Conservation (phyloP, 2,797 vertebrate genomes). For the Hapalemur alaotrensis region DNA sequence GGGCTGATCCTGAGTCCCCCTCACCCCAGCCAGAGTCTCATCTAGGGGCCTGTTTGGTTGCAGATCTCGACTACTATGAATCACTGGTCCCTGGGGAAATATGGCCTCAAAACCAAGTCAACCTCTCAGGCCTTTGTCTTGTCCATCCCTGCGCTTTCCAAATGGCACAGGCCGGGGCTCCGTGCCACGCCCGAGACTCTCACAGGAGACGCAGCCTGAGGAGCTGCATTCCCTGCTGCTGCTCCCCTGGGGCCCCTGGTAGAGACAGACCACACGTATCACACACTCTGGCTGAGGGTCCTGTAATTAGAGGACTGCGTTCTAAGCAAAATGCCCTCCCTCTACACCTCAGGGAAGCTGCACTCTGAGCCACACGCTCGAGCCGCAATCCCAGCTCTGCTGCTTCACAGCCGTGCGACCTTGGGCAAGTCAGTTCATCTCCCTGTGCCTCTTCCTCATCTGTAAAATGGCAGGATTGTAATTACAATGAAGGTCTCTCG, state of each 20-base stretch:
- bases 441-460: background rate
- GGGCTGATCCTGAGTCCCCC: background rate
- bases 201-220: background rate
- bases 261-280: background rate
- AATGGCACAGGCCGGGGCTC: background rate
- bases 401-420: background rate
- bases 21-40: background rate
- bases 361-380: background rate
- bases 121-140: background rate
- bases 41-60: background rate
- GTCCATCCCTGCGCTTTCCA: rapidly evolving
- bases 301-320: background rate
- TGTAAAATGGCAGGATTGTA: background rate
- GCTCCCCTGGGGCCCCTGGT: background rate
- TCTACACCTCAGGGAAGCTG: background rate
- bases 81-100: background rate
- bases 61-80: background rate
- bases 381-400: background rate
- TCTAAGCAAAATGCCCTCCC: background rate
- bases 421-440: background rate
- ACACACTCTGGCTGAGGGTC: too few relatives aligned
- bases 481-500: background rate
- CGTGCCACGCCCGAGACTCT: background rate
- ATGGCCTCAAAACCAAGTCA: background rate
- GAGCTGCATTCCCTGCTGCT: background rate